Percentiles rank a stretch among this genome's conserved stretches.
Conservation (phyloP, 2,797 vertebrate species). For the Picus viridis region DNA sequence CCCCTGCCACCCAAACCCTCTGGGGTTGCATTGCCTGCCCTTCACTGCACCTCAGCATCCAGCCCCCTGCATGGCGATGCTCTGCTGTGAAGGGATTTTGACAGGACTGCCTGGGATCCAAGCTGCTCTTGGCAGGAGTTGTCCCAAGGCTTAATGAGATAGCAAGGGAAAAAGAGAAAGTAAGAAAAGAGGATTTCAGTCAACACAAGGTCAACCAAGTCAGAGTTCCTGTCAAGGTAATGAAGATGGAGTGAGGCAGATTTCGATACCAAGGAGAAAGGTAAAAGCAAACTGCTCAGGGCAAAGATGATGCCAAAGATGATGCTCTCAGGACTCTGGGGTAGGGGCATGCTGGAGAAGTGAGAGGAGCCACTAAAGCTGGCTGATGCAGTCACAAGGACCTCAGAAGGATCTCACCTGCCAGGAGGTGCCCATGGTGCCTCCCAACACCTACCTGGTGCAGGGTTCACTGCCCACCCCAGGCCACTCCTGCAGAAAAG, state of each 20-base stretch:
- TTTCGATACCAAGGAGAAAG: not conserved
- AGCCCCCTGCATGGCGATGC: accelerated
- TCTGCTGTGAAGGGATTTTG: not conserved
- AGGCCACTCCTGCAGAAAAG: not conserved
- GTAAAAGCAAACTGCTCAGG: not conserved
- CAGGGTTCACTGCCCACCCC: not conserved
- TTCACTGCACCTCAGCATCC: accelerated
- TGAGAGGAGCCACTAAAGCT: not conserved
- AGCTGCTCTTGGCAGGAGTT: not conserved
- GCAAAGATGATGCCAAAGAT: not conserved
- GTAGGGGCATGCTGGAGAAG: not conserved
- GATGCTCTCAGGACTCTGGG: not conserved
- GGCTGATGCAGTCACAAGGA: not conserved
- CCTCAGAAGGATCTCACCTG: not conserved
- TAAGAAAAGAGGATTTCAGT: not conserved
- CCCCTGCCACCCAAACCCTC: not conserved
- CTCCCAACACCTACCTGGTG: accelerated
- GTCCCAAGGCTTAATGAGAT: not conserved
- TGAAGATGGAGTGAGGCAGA: not conserved
- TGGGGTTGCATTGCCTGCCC: accelerated
- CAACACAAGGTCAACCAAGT: not conserved
- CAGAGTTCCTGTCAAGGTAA: not conserved
- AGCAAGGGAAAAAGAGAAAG: not conserved
- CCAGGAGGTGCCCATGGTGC: not conserved
- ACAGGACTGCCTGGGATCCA: not conserved